A percentile compares a stretch with the other conserved stretches of the same genome.
Evolutionary conservation across 2,888 invertebrate genomes (phyloP).

Genomic region (Apodemia duryi): DNA sequence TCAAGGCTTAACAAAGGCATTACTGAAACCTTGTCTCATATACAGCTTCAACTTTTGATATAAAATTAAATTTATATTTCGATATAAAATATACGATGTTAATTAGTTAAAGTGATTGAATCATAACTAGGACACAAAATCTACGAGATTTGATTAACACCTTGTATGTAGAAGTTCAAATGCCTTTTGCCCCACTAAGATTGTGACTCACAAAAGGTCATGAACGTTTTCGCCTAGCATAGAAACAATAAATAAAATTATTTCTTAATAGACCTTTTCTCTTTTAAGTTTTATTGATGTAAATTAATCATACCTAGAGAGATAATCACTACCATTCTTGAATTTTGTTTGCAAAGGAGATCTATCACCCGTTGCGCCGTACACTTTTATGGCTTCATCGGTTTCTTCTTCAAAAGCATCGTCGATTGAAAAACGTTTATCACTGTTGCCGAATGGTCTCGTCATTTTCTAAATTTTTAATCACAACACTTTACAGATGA

Average conservation of each 20-base stretch:
- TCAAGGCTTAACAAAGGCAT: conserved; percentile 7
- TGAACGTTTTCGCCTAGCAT: conserved; percentile 39
- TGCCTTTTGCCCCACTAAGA: conserved; percentile 57
- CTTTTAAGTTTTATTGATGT: neutral
- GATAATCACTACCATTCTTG: conserved; percentile 64
- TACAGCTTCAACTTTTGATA: no score
- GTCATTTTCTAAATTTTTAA: conserved; percentile 60
- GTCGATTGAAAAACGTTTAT: conserved; percentile 88
- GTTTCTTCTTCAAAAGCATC: conserved; percentile 92
- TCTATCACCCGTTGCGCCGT: conserved; percentile 87
- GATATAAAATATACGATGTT: no score
- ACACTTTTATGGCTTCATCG: conserved; percentile 84
- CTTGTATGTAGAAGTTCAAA: conserved; percentile 49
- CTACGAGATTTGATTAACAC: conserved; percentile 20
- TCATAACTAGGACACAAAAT: neutral
- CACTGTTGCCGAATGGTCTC: conserved; percentile 70
- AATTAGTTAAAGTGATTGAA: conserved; percentile 3
- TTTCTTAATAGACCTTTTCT: neutral
- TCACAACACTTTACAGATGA: conserved; percentile 18
- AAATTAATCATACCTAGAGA: conserved; percentile 52
- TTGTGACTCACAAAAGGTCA: conserved; percentile 64
- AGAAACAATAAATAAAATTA: conserved; percentile 36
- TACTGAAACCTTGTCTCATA: neutral
- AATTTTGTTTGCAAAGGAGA: conserved; percentile 81
- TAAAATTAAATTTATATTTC: no score